Base-by-base conservation (phyloP, 1,140 invertebrate genomes). In the Sycophaga agraensis region DNA sequence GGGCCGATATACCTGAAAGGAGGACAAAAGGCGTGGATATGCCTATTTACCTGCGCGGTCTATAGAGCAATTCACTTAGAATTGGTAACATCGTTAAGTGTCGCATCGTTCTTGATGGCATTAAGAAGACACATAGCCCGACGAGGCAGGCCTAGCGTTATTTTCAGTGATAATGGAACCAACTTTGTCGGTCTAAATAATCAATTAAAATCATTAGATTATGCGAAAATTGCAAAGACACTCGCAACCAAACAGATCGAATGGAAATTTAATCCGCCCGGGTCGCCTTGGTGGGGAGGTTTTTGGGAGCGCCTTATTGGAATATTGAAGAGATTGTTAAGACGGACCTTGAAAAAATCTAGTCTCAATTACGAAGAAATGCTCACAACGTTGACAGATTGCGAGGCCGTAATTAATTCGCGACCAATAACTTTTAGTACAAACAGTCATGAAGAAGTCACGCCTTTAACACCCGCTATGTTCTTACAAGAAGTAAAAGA, bases 231-330 rank as follows among this genome's bases (percentile, higher is more conserved):
- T 11, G 16, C 21, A 2, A 46, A 62, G 43, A 56, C 61, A n/a
- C 63, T 59, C 45, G 21, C 40, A 1, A 66, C 45, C 2, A 11
- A 68, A 53, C 57, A 58, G 26, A 80, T 80, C 26, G 31, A 67
- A 9, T 80, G 75, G 72, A 61, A 64, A 11, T 78, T 81, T 63
- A 77, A 74, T 59, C 74, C 74, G 11, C 74, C 78, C 12, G 46
- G 65, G 16, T 69, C 76, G 8, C 46, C 78, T 8, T 39, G 35
- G 12, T 39, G 35, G 35, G 35, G 35, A 5, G 35, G 35, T 14
- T 39, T 8, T 8, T 78, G 74, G 73, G 31, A 78, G 50, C 46
- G 76, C n/a, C 37, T 77, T 12, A 68, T 76, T 17, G 45, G 71
- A 19, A 24, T 70, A 0, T 28, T 70, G n/a, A 73, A 73, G 45